phyloP scores from a whole-genome alignment of 64 coral and sea anemone genomes.

The Montipora sp. region DNA sequence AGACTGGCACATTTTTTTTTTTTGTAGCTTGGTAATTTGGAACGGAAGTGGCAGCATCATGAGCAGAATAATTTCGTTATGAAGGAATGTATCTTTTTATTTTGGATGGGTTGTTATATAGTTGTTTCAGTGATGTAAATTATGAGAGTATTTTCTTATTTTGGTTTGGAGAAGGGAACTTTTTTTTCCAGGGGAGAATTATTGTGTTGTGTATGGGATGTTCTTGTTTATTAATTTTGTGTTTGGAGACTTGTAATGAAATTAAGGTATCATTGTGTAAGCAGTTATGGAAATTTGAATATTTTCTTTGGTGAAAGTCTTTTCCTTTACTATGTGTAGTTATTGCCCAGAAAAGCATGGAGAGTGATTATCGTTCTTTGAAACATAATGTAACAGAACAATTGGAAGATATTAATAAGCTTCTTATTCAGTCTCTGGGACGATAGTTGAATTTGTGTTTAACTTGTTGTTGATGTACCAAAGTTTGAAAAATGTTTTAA shows the following conservation, averaged over 20 bases:
- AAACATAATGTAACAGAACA: conserved; percentile 85
- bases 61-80: conserved; percentile 99
- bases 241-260: too few relatives aligned
- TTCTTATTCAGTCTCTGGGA: conserved; percentile 76
- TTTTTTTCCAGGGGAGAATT: too few relatives aligned
- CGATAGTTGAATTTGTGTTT: conserved; percentile 45
- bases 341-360: conserved; percentile 92
- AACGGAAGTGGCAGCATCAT: conserved; percentile 95
- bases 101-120: too few relatives aligned
- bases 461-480: too few relatives aligned
- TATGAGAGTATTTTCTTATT: too few relatives aligned
- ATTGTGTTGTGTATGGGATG: too few relatives aligned
- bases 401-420: conserved; percentile 95
- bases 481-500: too few relatives aligned
- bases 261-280: background rate
- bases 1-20: background rate
- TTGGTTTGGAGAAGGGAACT: too few relatives aligned
- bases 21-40: conserved; percentile 93
- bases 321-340: conserved; percentile 64
- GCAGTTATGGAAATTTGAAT: background rate
- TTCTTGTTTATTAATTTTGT: too few relatives aligned
- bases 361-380: conserved; percentile 93
- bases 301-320: background rate
- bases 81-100: conserved; percentile 92
- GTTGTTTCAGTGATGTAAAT: too few relatives aligned